Percentiles rank a stretch among this genome's conserved stretches.
Evolutionary conservation across 2,113 vertebrate species (phyloP).

Genomic region (Takifugu flavidus): DNA sequence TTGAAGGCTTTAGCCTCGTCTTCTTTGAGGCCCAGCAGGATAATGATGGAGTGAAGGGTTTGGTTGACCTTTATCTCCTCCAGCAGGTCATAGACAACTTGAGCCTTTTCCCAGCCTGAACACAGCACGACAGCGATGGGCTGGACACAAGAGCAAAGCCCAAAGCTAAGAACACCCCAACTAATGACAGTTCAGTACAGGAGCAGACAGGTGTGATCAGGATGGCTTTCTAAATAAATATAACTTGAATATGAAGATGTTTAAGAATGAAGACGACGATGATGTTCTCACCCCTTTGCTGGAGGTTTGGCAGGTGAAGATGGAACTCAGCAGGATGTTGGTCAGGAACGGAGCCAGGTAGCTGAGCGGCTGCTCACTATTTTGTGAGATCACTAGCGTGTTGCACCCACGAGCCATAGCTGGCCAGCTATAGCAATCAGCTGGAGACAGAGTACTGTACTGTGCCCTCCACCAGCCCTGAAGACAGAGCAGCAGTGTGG

Average conservation of each 20-base stretch:
- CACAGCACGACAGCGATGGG: constrained; percentile 86
- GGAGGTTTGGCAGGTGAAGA: constrained; percentile 42
- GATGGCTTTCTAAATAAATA: no score
- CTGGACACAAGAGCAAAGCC: constrained; percentile 58
- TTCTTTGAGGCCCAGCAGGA: constrained; percentile 79
- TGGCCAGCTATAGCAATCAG: constrained; percentile 84
- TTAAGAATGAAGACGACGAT: background rate
- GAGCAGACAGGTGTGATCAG: no score
- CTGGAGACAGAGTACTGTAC: constrained; percentile 62
- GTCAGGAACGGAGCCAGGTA: constrained; percentile 86
- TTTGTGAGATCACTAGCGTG: constrained; percentile 74
- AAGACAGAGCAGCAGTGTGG: background rate
- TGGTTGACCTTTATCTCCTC: constrained; percentile 55
- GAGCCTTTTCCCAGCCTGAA: constrained; percentile 86
- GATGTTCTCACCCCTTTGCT: constrained; percentile 77
- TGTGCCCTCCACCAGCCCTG: constrained; percentile 76
- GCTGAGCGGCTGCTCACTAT: constrained; percentile 76
- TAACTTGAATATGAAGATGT: no score
- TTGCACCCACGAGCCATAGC: constrained; percentile 81
- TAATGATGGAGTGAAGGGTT: constrained; percentile 67
- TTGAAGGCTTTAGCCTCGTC: constrained; percentile 74
- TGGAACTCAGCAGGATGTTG: constrained; percentile 71
- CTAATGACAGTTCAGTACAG: no score
- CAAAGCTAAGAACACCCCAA: no score
- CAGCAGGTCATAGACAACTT: constrained; percentile 79